Evolutionary conservation across 2,113 vertebrate species (phyloP).

Genomic region (Pandion haliaetus): DNA sequence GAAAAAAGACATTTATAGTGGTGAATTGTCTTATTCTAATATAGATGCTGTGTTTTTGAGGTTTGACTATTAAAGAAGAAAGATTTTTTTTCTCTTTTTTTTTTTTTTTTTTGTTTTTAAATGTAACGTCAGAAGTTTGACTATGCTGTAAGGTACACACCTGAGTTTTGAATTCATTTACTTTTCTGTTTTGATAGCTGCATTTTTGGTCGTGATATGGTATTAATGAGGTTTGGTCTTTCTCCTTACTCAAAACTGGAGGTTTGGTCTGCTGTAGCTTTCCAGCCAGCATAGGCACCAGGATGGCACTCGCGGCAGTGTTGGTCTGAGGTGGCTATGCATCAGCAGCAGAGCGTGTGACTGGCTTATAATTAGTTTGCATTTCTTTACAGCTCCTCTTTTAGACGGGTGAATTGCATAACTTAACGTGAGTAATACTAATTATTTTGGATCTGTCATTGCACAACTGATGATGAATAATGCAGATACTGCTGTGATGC

Average conservation of each 20-base stretch:
- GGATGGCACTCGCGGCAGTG: neutral
- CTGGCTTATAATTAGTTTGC: neutral
- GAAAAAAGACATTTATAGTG: neutral
- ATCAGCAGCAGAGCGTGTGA: neutral
- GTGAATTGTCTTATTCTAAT: neutral
- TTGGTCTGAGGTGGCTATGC: neutral
- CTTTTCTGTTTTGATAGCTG: neutral
- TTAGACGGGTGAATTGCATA: neutral
- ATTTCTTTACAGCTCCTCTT: neutral
- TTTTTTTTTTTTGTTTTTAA: neutral
- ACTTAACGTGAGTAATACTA: constrained; percentile 37
- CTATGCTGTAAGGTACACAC: neutral
- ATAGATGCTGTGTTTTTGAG: neutral
- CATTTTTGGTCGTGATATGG: neutral
- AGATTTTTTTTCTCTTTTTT: neutral
- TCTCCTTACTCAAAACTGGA: neutral
- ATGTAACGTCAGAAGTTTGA: neutral
- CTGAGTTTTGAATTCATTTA: neutral
- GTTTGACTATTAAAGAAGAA: neutral
- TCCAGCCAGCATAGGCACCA: neutral
- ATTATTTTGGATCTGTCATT: constrained; percentile 57
- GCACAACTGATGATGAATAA: constrained; percentile 60
- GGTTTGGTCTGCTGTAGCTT: neutral
- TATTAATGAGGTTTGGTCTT: neutral
- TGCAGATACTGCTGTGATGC: constrained; percentile 23